A percentile compares a stretch with the other conserved stretches of the same genome.
Conservation (phyloP, 92 coral and sea anemone species). For the Virgularia gustaviana region DNA sequence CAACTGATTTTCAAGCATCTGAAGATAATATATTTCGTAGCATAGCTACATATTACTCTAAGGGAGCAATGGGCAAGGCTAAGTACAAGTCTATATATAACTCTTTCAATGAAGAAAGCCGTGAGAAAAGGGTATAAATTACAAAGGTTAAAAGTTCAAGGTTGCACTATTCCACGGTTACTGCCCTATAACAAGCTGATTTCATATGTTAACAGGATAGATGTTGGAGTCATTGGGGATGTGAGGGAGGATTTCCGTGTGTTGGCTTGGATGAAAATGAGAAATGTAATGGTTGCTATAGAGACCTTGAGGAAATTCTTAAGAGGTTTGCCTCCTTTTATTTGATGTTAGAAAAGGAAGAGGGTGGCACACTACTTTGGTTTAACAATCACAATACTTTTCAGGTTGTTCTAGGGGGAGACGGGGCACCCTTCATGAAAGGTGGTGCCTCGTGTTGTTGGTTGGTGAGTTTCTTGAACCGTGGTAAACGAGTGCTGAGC, state of each 20-base stretch:
- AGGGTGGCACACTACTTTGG: too few species aligned
- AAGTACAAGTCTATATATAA: conserved; percentile 37
- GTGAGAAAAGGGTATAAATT: neutral
- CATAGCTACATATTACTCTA: conserved; percentile 38
- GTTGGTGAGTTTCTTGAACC: conserved; percentile 49
- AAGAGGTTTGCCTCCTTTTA: too few species aligned
- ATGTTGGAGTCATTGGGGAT: conserved; percentile 19
- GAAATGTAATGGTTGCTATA: too few species aligned
- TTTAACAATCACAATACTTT: too few species aligned
- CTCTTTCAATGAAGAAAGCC: neutral
- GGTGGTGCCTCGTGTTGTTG: conserved; percentile 23
- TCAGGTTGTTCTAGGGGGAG: too few species aligned
- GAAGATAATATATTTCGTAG: conserved; percentile 38
- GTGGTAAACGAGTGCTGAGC: conserved; percentile 47
- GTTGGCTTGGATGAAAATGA: conserved; percentile 28
- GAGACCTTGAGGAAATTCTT: too few species aligned
- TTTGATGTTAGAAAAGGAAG: too few species aligned
- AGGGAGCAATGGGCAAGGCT: conserved; percentile 43
- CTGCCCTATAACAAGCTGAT: conserved; percentile 37
- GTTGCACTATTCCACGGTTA: conserved; percentile 26
- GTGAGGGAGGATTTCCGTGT: conserved; percentile 26
- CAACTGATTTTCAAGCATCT: conserved; percentile 24
- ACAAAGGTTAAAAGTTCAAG: conserved; percentile 19
- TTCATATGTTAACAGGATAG: conserved; percentile 30
- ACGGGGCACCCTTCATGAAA: too few species aligned